These are phyloP conservation scores for Podargus strigoides DNA, from an alignment of 2,797 vertebrate species.

Conservation along the genomic window DNA sequence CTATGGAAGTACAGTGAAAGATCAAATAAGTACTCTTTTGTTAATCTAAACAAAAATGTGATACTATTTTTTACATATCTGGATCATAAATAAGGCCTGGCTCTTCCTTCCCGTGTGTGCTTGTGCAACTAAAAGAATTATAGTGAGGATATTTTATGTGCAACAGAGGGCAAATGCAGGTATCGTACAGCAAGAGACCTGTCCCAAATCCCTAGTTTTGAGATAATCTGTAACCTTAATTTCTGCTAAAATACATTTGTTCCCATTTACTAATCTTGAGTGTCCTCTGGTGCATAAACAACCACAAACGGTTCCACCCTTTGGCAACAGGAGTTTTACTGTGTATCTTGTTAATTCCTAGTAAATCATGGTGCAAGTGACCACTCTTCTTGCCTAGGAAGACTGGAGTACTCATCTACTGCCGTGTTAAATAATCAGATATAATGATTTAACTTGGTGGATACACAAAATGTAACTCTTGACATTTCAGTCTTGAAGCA, in stretches of 20 bases:
- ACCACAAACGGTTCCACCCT: not conserved
- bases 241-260: not conserved
- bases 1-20: not conserved
- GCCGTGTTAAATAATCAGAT: not conserved
- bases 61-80: not conserved
- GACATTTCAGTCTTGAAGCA: not conserved
- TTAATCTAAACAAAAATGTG: not conserved
- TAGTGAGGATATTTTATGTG: not conserved
- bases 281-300: not conserved
- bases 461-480: not conserved
- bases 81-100: not conserved
- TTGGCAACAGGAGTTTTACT: not conserved
- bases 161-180: not conserved
- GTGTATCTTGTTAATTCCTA: not conserved
- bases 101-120: not conserved
- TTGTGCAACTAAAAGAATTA: not conserved
- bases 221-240: not conserved
- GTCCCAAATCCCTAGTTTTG: not conserved
- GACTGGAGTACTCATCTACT: not conserved
- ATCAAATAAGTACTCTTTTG: not conserved
- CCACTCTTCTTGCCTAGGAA: not conserved
- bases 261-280: not conserved
- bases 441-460: not conserved
- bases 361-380: not conserved
- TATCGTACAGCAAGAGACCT: fast-evolving